phyloP scores from a whole-genome alignment of 2,888 invertebrate genomes.

The Phortica magna region DNA sequence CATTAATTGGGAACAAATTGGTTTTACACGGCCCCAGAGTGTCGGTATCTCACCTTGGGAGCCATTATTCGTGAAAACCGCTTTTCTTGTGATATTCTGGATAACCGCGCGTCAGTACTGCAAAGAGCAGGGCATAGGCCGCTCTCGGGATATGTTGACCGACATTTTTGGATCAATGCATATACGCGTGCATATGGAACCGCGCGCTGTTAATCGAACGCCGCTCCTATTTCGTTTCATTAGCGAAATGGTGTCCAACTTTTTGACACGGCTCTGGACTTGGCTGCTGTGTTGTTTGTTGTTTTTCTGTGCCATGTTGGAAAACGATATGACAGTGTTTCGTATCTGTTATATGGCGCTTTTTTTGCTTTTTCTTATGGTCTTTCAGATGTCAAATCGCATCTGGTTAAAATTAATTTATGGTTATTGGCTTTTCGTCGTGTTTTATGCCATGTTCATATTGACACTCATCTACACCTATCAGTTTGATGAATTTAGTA shows the following conservation, averaged over 20 bases:
- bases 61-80: conserved; percentile 88
- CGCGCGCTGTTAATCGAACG: conserved; percentile 46
- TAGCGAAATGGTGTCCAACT: conserved; percentile 83
- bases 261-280: conserved; percentile 96
- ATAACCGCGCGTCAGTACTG: conserved; percentile 94
- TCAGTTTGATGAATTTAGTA: conserved; percentile 93
- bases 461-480: conserved; percentile 96
- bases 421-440: conserved; percentile 96
- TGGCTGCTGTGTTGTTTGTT: conserved; percentile 95
- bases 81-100: conserved; percentile 96
- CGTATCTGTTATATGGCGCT: conserved; percentile 97
- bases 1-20: conserved; percentile 88
- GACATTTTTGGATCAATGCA: conserved; percentile 51
- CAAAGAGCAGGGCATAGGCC: conserved; percentile 83
- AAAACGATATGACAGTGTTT: conserved; percentile 95
- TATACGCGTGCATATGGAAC: conserved; percentile 71
- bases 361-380: conserved; percentile 92
- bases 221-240: conserved; percentile 50
- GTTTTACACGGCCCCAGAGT: conserved; percentile 84
- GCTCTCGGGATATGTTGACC: conserved; percentile 32
- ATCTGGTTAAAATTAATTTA: conserved; percentile 96
- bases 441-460: conserved; percentile 97
- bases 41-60: conserved; percentile 81
- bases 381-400: conserved; percentile 95
- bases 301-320: conserved; percentile 93